Evolutionary conservation across 2,888 invertebrate species (phyloP).

Genomic region (Blastobasis adustella): DNA sequence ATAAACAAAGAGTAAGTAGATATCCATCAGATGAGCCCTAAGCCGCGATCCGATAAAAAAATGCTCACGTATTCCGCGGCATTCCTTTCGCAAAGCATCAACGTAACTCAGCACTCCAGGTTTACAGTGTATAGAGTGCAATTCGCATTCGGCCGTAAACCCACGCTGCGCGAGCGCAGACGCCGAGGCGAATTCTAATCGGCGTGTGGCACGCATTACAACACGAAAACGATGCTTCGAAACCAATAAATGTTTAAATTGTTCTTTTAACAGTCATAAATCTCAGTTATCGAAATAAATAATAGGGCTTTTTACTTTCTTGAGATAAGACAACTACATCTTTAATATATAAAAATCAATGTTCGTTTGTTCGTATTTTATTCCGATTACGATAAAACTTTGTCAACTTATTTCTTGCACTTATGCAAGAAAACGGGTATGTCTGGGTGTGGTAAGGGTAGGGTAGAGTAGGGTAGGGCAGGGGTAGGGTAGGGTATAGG

Average conservation of each 20-base stretch:
- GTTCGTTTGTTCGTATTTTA: too few relatives aligned
- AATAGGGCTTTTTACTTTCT: neutral
- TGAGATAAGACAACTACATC: too few relatives aligned
- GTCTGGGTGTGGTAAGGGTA: too few relatives aligned
- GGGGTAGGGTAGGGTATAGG: too few relatives aligned
- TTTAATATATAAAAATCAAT: too few relatives aligned
- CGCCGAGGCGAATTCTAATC: constrained; percentile 38
- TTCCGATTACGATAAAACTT: too few relatives aligned
- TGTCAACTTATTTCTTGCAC: too few relatives aligned
- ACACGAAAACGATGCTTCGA: constrained; percentile 23
- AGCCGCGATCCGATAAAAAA: constrained; percentile 3
- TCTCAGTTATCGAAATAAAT: neutral
- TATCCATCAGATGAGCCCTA: too few relatives aligned
- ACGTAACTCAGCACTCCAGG: constrained; percentile 15
- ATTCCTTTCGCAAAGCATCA: constrained; percentile 27
- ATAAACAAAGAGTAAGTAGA: too few relatives aligned
- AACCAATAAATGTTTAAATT: neutral
- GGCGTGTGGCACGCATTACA: constrained; percentile 35
- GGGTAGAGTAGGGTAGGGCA: too few relatives aligned
- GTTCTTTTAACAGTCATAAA: neutral
- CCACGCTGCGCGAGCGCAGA: constrained; percentile 21
- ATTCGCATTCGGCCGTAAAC: constrained; percentile 24
- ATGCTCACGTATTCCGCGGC: constrained; percentile 13
- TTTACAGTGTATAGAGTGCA: constrained; percentile 12
- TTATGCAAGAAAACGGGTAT: too few relatives aligned